Conservation (phyloP, 2,113 vertebrate genomes). For the Petrocephalus microphthalmus region DNA sequence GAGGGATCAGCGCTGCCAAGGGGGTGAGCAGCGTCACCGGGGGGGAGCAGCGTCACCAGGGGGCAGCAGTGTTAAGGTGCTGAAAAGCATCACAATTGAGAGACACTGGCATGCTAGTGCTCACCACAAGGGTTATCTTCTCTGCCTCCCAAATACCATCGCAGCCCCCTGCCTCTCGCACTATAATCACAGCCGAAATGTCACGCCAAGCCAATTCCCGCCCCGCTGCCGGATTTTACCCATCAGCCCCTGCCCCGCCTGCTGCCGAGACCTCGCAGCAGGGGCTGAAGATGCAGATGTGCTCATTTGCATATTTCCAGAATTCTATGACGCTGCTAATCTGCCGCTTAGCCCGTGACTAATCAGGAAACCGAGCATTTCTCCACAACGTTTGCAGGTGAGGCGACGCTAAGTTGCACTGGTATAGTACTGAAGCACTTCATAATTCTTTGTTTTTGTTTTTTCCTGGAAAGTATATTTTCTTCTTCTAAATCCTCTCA, state of each 20-base stretch:
- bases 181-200: neutral
- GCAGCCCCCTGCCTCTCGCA: neutral
- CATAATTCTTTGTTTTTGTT: neutral
- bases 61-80: neutral
- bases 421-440: neutral
- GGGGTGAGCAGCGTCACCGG: too few species aligned
- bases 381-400: neutral
- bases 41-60: too few species aligned
- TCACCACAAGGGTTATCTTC: neutral
- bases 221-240: neutral
- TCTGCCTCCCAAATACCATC: neutral
- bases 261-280: neutral
- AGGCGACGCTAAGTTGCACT: too few species aligned
- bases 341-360: neutral
- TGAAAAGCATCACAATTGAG: neutral
- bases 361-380: neutral
- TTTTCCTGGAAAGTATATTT: neutral
- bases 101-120: neutral
- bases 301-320: constrained; percentile 5
- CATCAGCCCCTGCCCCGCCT: neutral
- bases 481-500: neutral
- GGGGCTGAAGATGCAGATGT: neutral
- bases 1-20: too few species aligned
- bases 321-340: constrained; percentile 4
- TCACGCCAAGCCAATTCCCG: neutral